Percentiles rank a stretch among this genome's conserved stretches.
Evolutionary conservation across 2,888 invertebrate genomes (phyloP).

Genomic region (Nomada ruficornis): DNA sequence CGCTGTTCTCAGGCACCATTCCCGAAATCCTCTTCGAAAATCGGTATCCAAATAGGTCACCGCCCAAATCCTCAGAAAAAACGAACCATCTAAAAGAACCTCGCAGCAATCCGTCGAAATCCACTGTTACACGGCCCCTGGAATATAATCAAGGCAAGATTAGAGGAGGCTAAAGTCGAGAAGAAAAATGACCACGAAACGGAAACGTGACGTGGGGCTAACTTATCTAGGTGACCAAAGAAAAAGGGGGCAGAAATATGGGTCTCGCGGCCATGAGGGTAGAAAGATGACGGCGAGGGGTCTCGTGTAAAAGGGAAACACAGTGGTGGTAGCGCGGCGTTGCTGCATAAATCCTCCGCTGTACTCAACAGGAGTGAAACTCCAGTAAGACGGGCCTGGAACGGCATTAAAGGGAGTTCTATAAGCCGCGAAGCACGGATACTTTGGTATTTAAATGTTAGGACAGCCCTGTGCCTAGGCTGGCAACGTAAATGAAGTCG

Average conservation of each 20-base stretch:
- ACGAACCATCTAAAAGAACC: neutral
- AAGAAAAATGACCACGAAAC: conserved; percentile 50
- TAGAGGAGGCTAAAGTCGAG: conserved; percentile 12
- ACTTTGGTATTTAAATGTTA: conserved; percentile 82
- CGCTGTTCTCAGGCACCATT: no score
- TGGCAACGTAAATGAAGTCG: conserved; percentile 73
- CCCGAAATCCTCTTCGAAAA: no score
- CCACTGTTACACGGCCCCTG: conserved; percentile 25
- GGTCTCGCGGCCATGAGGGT: conserved; percentile 77
- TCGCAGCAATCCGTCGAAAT: conserved; percentile 1
- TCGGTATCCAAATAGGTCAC: neutral
- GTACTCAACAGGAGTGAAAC: conserved; percentile 62
- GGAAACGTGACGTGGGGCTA: conserved; percentile 43
- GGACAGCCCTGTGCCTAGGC: conserved; percentile 59
- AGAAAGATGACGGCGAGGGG: conserved; percentile 67
- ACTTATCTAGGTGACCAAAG: conserved; percentile 45
- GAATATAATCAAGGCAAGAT: conserved; percentile 40
- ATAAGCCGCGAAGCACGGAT: conserved; percentile 71
- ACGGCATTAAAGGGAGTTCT: conserved; percentile 74
- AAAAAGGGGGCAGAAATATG: conserved; percentile 79
- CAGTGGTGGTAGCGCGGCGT: conserved; percentile 13
- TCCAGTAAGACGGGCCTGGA: conserved; percentile 67
- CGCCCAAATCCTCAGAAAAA: neutral
- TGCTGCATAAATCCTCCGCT: conserved; percentile 76
- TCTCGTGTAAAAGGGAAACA: conserved; percentile 51